Evolutionary conservation across 2,888 invertebrate species (phyloP).

Genomic region (Epirrhoe tristata): DNA sequence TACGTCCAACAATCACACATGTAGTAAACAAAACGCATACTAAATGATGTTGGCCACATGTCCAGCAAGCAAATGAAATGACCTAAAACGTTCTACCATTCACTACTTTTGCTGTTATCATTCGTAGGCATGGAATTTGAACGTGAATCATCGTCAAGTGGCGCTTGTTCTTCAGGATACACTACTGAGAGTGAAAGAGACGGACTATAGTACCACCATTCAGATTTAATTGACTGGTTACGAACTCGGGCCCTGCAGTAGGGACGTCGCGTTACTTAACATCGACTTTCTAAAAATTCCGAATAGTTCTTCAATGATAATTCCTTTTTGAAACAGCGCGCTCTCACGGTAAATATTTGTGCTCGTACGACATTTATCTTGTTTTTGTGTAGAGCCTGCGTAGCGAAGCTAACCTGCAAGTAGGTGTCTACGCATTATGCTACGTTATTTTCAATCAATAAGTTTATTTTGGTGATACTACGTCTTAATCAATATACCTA

Average conservation of each 20-base stretch:
- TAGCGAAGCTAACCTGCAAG: slow-evolving; percentile 36
- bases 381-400: slow-evolving; percentile 43
- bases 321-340: slow-evolving; percentile 65
- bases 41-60: slow-evolving; percentile 59
- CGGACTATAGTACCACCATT: slow-evolving; percentile 75
- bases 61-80: slow-evolving; percentile 69
- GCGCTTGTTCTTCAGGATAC: slow-evolving; percentile 77
- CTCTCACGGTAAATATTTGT: slow-evolving; percentile 46
- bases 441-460: slow-evolving; percentile 24
- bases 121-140: slow-evolving; percentile 81
- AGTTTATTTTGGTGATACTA: slow-evolving; percentile 15
- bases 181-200: slow-evolving; percentile 76
- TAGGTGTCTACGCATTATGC: slow-evolving; percentile 30
- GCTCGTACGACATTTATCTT: slow-evolving; percentile 40
- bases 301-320: slow-evolving; percentile 71
- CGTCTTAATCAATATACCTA: slow-evolving; percentile 3
- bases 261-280: slow-evolving; percentile 79
- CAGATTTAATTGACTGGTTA: slow-evolving; percentile 84
- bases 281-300: slow-evolving; percentile 82
- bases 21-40: slow-evolving; percentile 66
- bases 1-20: slow-evolving; percentile 46
- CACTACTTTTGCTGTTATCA: slow-evolving; percentile 81
- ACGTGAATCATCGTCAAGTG: slow-evolving; percentile 83
- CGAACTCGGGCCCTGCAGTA: slow-evolving; percentile 79
- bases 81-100: slow-evolving; percentile 77